A percentile compares a stretch with the other conserved stretches of the same genome.
These are phyloP conservation scores for Ceriagrion tenellum DNA, from an alignment of 2,888 invertebrate species.

Conservation along the genomic window DNA sequence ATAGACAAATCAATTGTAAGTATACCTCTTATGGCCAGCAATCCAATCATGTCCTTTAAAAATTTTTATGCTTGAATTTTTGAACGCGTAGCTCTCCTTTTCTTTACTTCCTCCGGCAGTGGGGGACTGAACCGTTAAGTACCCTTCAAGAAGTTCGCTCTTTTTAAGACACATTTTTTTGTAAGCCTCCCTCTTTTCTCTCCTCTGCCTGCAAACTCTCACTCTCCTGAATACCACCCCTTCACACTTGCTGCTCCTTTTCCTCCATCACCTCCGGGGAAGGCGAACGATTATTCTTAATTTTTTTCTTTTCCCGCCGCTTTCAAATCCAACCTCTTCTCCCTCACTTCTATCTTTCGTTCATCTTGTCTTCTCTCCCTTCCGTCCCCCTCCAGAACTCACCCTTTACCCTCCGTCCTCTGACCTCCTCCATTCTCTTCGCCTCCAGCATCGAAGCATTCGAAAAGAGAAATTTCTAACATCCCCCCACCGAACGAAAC, in stretches of 20 bases:
- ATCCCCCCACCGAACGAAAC: not conserved
- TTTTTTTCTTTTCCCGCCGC: not conserved
- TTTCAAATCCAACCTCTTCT: not conserved
- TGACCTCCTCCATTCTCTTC: not conserved
- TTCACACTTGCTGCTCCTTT: not conserved
- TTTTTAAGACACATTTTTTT: not conserved
- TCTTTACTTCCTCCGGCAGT: not conserved
- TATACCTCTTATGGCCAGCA: no score
- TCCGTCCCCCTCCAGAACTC: not conserved
- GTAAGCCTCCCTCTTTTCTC: not conserved
- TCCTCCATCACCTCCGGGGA: not conserved
- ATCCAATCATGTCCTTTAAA: no score
- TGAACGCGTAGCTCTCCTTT: no score
- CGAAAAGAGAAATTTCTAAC: conserved; percentile 43
- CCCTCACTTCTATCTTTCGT: not conserved
- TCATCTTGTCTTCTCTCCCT: not conserved
- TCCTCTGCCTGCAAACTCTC: not conserved
- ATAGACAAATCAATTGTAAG: no score
- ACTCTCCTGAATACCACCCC: not conserved
- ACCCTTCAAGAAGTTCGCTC: not conserved
- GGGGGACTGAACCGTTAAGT: not conserved
- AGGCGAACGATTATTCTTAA: not conserved
- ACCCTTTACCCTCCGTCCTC: not conserved
- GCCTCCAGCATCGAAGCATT: conserved; percentile 17
- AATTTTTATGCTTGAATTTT: no score